Percentiles rank a stretch among this genome's conserved stretches.
These are phyloP conservation scores for Sylvia atricapilla DNA, from an alignment of 2,113 vertebrate genomes.

Conservation along the genomic window DNA sequence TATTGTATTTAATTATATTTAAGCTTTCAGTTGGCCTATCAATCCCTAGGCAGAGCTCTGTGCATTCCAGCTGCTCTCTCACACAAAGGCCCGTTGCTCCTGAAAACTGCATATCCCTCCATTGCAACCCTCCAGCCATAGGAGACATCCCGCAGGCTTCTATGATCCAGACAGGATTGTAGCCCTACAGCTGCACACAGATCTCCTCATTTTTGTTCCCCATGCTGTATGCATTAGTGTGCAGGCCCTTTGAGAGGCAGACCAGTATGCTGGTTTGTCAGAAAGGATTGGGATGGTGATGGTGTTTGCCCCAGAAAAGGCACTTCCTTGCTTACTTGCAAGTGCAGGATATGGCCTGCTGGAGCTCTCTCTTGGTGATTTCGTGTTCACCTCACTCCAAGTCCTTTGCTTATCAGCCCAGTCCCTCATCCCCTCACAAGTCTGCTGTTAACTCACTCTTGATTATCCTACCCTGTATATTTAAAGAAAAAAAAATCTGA, in stretches of 20 bases:
- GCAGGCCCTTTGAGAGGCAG: not conserved
- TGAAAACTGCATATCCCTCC: not conserved
- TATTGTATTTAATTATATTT: no score
- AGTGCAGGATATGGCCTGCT: not conserved
- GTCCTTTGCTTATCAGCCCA: not conserved
- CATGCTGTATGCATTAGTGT: not conserved
- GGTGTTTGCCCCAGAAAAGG: not conserved
- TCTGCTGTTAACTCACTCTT: not conserved
- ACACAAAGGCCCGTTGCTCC: not conserved
- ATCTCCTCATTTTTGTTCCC: not conserved
- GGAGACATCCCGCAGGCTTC: not conserved
- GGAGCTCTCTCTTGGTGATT: not conserved
- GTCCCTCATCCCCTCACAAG: not conserved
- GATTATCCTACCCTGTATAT: not conserved
- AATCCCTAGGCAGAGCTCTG: not conserved
- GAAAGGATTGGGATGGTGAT: rapidly evolving
- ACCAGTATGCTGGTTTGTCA: not conserved
- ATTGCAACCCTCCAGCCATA: not conserved
- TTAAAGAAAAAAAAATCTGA: not conserved
- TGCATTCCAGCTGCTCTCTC: not conserved
- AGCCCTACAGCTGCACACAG: not conserved
- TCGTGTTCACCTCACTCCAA: not conserved
- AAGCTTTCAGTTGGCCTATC: not conserved
- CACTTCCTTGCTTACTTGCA: not conserved
- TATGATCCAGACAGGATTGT: not conserved